These are phyloP conservation scores for Drosophila kurseongensis DNA, from an alignment of 1,140 invertebrate species.

Conservation along the genomic window DNA sequence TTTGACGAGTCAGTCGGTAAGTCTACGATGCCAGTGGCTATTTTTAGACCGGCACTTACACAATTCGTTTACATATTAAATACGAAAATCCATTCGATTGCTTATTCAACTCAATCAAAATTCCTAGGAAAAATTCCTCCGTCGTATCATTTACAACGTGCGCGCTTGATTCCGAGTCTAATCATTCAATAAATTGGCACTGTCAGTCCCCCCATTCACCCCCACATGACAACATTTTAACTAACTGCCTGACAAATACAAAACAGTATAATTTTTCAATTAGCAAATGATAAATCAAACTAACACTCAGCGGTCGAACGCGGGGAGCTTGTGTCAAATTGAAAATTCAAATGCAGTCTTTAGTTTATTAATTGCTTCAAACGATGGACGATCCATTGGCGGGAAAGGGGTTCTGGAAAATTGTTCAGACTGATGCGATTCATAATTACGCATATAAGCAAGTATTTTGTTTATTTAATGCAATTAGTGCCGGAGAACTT, in stretches of 20 bases:
- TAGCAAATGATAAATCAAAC: slow-evolving; percentile 84
- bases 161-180: slow-evolving; percentile 42
- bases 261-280: slow-evolving; percentile 83
- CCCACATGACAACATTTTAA: slow-evolving; percentile 72
- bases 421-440: slow-evolving; percentile 30
- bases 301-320: slow-evolving; percentile 58
- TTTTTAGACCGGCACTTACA: slow-evolving; percentile 72
- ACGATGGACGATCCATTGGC: neutral
- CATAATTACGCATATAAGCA: slow-evolving; percentile 69
- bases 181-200: slow-evolving; percentile 81
- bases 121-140: slow-evolving; percentile 79
- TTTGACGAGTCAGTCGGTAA: slow-evolving; percentile 54
- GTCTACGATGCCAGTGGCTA: slow-evolving; percentile 36
- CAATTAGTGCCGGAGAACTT: slow-evolving; percentile 35
- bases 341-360: slow-evolving; percentile 75
- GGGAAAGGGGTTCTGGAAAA: slow-evolving; percentile 7
- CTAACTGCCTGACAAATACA: slow-evolving; percentile 78
- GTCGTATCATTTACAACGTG: slow-evolving; percentile 73
- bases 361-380: slow-evolving; percentile 70
- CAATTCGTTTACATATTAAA: slow-evolving; percentile 79
- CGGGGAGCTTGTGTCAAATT: slow-evolving; percentile 53
- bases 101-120: slow-evolving; percentile 83
- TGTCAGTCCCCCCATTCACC: slow-evolving; percentile 45
- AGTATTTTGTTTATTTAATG: slow-evolving; percentile 56
- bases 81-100: slow-evolving; percentile 61